phyloP scores from a whole-genome alignment of 2,888 invertebrate species.

The Aelia acuminata region DNA sequence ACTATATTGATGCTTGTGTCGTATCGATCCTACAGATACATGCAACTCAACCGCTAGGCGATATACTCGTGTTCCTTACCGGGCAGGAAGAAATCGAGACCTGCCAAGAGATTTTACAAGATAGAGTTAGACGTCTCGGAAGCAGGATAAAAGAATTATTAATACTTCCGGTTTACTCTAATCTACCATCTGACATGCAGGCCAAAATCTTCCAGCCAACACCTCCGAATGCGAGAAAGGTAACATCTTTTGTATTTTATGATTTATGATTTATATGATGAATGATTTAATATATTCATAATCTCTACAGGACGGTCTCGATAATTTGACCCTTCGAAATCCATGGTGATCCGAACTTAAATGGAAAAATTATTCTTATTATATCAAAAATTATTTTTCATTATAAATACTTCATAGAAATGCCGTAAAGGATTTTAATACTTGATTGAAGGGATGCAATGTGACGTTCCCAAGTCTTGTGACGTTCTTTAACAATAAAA shows the following conservation, averaged over 20 bases:
- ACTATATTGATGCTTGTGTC: slow-evolving; percentile 98
- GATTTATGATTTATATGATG: too few species aligned
- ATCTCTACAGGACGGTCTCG: too few species aligned
- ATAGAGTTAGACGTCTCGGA: slow-evolving; percentile 91
- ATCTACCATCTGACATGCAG: slow-evolving; percentile 98
- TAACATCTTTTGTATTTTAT: slow-evolving; percentile 65
- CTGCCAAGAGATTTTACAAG: slow-evolving; percentile 89
- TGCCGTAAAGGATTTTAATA: too few species aligned
- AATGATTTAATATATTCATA: too few species aligned
- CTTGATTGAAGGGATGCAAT: too few species aligned
- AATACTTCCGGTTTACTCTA: slow-evolving; percentile 97
- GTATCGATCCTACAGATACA: slow-evolving; percentile 98
- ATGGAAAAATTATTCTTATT: too few species aligned
- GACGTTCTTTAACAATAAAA: too few species aligned
- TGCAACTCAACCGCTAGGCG: slow-evolving; percentile 95
- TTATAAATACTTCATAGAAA: too few species aligned
- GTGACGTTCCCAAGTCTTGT: too few species aligned
- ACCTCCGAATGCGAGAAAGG: slow-evolving; percentile 94
- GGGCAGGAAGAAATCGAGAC: slow-evolving; percentile 84
- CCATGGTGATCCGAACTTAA: too few species aligned
- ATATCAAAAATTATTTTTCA: too few species aligned
- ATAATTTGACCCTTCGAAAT: too few species aligned
- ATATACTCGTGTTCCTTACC: slow-evolving; percentile 96
- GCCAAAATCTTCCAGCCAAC: slow-evolving; percentile 99
- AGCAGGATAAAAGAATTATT: slow-evolving; percentile 93